These are phyloP conservation scores for Drosophila albomicans DNA, from an alignment of 1,140 invertebrate species.

Conservation along the genomic window DNA sequence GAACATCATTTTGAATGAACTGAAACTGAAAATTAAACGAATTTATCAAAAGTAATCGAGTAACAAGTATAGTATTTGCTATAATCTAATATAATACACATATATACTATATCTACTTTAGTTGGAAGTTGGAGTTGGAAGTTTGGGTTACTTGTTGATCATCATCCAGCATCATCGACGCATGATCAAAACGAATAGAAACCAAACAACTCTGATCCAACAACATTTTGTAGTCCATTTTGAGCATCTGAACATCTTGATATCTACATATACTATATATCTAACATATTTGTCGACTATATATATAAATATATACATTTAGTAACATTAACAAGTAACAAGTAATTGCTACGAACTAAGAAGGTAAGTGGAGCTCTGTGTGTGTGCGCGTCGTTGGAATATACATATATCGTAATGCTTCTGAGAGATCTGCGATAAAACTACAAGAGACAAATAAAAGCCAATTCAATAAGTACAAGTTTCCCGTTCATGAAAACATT, in stretches of 20 bases:
- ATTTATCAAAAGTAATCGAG: background rate
- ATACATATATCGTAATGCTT: background rate
- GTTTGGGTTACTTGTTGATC: conserved; percentile 18
- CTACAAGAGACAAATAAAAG: background rate
- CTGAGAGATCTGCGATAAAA: background rate
- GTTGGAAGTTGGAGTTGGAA: conserved; percentile 9
- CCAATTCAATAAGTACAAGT: conserved; percentile 13
- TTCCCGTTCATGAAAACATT: background rate
- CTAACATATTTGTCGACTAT: background rate
- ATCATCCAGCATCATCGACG: conserved; percentile 10
- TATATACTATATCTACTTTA: too few species aligned
- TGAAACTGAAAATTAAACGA: background rate
- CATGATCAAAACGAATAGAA: conserved; percentile 8
- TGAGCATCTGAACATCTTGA: background rate
- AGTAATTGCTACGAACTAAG: background rate
- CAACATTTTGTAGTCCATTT: conserved; percentile 5
- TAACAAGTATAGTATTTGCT: conserved; percentile 9
- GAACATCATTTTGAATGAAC: conserved; percentile 18
- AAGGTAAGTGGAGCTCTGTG: conserved; percentile 1
- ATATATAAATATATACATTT: too few species aligned
- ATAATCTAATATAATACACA: background rate
- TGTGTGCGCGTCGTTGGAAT: background rate
- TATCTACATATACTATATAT: background rate
- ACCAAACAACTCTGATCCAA: background rate
- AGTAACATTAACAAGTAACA: too few species aligned